A percentile compares a stretch with the other conserved stretches of the same genome.
phyloP scores from a whole-genome alignment of 2,113 vertebrate species.

The Danionella cerebrum region DNA sequence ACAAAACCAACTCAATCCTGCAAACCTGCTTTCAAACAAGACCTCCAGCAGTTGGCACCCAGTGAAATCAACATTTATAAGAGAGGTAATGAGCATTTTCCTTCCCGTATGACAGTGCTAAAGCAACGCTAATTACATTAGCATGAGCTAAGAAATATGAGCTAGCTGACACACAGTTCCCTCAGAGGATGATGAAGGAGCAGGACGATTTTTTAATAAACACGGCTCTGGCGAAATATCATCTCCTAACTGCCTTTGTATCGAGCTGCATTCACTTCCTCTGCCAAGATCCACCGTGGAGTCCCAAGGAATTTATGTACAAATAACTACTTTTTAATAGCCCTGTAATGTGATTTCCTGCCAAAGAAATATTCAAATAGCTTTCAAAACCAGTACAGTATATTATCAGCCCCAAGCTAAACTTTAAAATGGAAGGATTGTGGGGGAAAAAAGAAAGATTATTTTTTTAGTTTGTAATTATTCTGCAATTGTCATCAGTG shows the following conservation, averaged over 20 bases:
- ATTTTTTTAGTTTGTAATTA: constrained; percentile 72
- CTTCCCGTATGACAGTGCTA: constrained; percentile 43
- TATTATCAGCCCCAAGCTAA: constrained; percentile 74
- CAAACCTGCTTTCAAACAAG: constrained; percentile 5
- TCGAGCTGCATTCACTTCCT: constrained; percentile 54
- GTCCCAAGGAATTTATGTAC: constrained; percentile 72
- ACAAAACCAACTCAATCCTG: too few relatives aligned
- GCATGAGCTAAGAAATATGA: constrained; percentile 63
- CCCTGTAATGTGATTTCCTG: constrained; percentile 73
- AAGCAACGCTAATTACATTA: constrained; percentile 68
- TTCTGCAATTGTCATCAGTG: constrained; percentile 62
- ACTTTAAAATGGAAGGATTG: constrained; percentile 49
- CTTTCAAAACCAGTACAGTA: constrained; percentile 71
- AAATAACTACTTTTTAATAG: constrained; percentile 84
- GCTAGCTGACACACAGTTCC: constrained; percentile 51
- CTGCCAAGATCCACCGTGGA: constrained; percentile 62
- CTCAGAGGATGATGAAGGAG: constrained; percentile 64
- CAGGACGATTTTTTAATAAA: constrained; percentile 70
- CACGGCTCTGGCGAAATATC: constrained; percentile 55
- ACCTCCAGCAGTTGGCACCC: constrained; percentile 11
- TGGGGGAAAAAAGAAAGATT: constrained; percentile 56
- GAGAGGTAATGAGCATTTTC: constrained; percentile 37
- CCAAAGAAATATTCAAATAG: constrained; percentile 79
- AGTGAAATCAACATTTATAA: constrained; percentile 39
- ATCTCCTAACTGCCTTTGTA: constrained; percentile 70